These are phyloP conservation scores for Eristalis tenax DNA, from an alignment of 2,888 invertebrate genomes.

Conservation along the genomic window DNA sequence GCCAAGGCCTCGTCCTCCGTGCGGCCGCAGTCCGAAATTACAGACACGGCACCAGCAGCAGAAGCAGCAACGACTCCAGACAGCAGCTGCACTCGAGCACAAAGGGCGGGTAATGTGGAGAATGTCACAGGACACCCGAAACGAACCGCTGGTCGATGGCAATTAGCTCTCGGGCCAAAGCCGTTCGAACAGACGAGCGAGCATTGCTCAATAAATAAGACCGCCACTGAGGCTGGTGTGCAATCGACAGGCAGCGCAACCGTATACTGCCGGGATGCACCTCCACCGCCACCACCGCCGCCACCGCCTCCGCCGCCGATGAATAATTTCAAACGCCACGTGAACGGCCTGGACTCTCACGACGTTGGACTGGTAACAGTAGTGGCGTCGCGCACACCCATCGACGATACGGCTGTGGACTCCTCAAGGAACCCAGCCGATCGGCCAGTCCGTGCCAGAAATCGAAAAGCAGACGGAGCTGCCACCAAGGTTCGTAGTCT, in stretches of 20 bases:
- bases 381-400: conserved; percentile 8
- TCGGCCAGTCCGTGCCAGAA: conserved; percentile 61
- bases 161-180: conserved; percentile 59
- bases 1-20: conserved; percentile 38
- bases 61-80: no score
- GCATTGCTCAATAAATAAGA: conserved; percentile 73
- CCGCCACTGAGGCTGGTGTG: conserved; percentile 38
- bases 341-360: conserved; percentile 60
- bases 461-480: conserved; percentile 64
- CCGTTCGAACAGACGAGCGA: conserved; percentile 36
- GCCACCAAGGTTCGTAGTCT: conserved; percentile 74
- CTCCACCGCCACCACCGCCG: conserved; percentile 46
- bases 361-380: conserved; percentile 60
- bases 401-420: conserved; percentile 16
- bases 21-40: conserved; percentile 58
- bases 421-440: conserved; percentile 15
- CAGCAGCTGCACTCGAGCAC: conserved; percentile 1
- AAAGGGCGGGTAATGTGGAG: conserved; percentile 35
- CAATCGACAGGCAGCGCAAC: conserved; percentile 57
- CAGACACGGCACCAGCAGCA: conserved; percentile 1
- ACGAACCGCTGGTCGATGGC: conserved; percentile 41
- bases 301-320: conserved; percentile 23
- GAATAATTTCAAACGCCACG: conserved; percentile 50
- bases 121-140: conserved; percentile 50
- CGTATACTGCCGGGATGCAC: conserved; percentile 31